Conservation (phyloP, 2,113 vertebrate genomes). For the Acrocephalus kingi region DNA sequence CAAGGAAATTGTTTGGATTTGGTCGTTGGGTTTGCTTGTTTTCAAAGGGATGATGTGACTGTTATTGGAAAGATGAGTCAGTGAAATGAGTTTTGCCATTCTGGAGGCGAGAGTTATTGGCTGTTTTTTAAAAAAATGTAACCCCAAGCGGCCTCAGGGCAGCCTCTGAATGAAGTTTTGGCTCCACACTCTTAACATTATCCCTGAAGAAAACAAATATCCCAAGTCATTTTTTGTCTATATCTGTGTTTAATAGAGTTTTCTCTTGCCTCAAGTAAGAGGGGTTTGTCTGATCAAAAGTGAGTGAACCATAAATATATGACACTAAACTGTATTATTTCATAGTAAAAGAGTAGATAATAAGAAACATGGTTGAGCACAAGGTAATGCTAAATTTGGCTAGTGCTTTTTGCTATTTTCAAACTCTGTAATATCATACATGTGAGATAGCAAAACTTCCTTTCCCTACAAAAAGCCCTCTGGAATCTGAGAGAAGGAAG, state of each 20-base stretch:
- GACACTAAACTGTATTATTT: not conserved
- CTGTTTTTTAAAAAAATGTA: slow-evolving; percentile 5
- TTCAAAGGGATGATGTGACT: slow-evolving; percentile 2
- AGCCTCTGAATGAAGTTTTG: slow-evolving; percentile 33
- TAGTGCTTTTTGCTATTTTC: not conserved
- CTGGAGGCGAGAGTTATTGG: not conserved
- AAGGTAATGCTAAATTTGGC: not conserved
- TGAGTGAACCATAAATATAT: not conserved
- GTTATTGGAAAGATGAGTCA: slow-evolving; percentile 48
- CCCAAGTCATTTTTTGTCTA: not conserved
- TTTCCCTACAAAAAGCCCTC: not conserved
- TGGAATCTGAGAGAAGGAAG: slow-evolving; percentile 7
- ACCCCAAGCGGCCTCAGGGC: not conserved
- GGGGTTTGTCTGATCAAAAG: not conserved
- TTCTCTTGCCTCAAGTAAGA: not conserved
- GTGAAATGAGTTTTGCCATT: slow-evolving; percentile 15
- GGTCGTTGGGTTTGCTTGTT: not conserved
- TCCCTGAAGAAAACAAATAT: not conserved
- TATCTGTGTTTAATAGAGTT: not conserved
- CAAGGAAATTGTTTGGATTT: slow-evolving; percentile 20
- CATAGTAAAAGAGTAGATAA: not conserved
- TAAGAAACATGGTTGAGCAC: not conserved
- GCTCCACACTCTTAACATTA: not conserved
- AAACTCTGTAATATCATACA: not conserved
- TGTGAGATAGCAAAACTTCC: not conserved